Base-by-base conservation (phyloP, 2,113 vertebrate species). In the Leptocoma aspasia region DNA sequence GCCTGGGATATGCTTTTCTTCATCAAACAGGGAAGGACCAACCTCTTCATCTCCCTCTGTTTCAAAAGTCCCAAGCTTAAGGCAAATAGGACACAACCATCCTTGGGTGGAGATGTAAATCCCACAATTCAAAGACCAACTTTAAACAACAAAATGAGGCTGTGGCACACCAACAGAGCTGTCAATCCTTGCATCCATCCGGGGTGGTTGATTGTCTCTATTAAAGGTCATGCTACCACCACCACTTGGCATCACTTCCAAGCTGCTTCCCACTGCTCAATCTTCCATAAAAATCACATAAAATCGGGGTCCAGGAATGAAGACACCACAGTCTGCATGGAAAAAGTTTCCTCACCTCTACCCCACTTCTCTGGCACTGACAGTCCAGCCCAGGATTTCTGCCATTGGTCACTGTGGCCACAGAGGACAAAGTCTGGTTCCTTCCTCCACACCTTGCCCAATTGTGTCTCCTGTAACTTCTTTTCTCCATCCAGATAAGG, bases 281-380 rank as follows among this genome's bases (percentile, higher is more conserved):
- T n/a, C 68, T 39, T 50, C 37, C 14, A 56, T 19, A 47, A 80
- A 80, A 69, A 64, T 31, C 31, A 45, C 15, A 24, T 14, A 15
- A 92, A 83, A 65, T 24, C 39, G 28, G 33, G 10, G 17, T 39
- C 23, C 0, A 3, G 42, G 64, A 50, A 81, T 2, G 1, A 21
- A 59, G 8, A 54, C 35, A 44, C 37, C 35, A 30, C 30, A 47
- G 5, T 8, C 37, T 59, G 13, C 18, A 19, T 2, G 4, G 41
- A 33, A 73, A 45, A 18, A 11, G 13, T 73, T 89, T 86, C 20
- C 80, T 86, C 83, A 81, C 64, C 35, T 73, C 56, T 31, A 15
- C 17, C 8, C 35, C 10, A 0, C 0, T 1, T 26, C 24, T 88
- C 22, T 44, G 16, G 24, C 3, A 0, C 45, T 27, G 54, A 18